Conservation (phyloP, 2,797 vertebrate genomes). For the Tangara arthus region DNA sequence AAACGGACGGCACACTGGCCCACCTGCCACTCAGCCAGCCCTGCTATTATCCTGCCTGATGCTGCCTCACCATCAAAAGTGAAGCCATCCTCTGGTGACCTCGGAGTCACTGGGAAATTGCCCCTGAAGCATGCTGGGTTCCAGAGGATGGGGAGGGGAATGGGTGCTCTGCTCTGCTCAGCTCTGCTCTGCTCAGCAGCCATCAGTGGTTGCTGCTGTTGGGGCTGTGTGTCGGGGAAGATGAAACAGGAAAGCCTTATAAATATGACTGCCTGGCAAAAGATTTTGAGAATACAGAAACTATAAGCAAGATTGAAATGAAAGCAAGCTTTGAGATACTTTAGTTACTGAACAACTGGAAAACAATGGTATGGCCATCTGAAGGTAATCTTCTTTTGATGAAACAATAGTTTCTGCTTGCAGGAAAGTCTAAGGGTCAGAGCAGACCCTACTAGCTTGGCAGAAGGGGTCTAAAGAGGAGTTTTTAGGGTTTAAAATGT, state of each 20-base stretch:
- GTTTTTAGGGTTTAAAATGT: too few relatives aligned
- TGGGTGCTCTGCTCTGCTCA: accelerated
- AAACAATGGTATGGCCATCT: too few relatives aligned
- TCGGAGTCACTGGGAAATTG: background rate
- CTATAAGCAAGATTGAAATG: background rate
- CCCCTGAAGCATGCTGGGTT: background rate
- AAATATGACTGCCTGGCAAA: background rate
- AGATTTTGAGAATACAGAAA: background rate
- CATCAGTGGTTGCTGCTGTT: accelerated
- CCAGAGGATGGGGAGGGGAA: background rate
- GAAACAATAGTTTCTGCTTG: too few relatives aligned
- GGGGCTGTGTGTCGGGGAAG: background rate
- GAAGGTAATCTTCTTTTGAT: too few relatives aligned
- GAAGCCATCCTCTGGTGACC: background rate
- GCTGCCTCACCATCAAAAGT: background rate
- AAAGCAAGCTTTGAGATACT: background rate
- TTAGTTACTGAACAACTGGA: too few relatives aligned
- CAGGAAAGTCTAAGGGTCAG: too few relatives aligned
- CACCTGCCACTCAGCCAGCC: background rate
- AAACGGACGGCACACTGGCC: background rate
- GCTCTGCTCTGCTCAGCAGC: background rate
- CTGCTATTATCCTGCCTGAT: background rate
- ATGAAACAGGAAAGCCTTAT: background rate
- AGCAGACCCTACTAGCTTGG: too few relatives aligned
- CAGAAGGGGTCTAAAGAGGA: too few relatives aligned